Percentiles rank a stretch among this genome's conserved stretches.
phyloP scores from a whole-genome alignment of 2,797 vertebrate genomes.

The Phoebastria nigripes region DNA sequence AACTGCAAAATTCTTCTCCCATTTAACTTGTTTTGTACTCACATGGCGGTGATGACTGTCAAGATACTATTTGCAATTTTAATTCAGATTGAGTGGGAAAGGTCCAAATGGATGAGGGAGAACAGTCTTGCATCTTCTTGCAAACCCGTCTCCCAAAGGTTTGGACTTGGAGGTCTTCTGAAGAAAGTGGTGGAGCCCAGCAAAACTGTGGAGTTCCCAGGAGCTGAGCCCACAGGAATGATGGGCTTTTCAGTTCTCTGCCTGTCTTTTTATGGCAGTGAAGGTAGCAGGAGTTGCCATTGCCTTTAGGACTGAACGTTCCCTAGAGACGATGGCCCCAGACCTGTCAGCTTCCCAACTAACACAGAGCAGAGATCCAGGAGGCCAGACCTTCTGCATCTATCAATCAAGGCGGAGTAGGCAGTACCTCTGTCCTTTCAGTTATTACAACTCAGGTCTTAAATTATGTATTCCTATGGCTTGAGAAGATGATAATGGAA shows the following conservation, averaged over 20 bases:
- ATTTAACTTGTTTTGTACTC: background rate
- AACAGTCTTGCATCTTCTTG: background rate
- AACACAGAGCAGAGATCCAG: background rate
- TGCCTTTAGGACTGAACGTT: background rate
- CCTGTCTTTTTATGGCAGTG: background rate
- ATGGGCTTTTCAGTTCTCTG: background rate
- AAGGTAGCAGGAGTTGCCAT: background rate
- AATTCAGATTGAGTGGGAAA: background rate
- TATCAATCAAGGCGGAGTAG: background rate
- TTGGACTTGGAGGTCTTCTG: background rate
- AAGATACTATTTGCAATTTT: background rate
- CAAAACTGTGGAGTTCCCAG: background rate
- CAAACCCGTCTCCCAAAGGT: background rate
- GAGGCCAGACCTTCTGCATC: background rate
- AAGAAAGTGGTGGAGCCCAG: background rate
- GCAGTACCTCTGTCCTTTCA: background rate
- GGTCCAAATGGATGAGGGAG: too few species aligned
- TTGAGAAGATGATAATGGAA: background rate
- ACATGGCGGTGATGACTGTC: background rate
- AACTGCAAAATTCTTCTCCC: background rate
- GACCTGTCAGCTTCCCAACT: background rate
- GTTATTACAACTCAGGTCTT: background rate
- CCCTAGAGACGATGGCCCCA: accelerated
- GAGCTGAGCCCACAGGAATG: background rate
- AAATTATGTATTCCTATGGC: background rate